A percentile compares a stretch with the other conserved stretches of the same genome.
Conservation (phyloP, 2,797 vertebrate genomes). For the Anableps anableps region DNA sequence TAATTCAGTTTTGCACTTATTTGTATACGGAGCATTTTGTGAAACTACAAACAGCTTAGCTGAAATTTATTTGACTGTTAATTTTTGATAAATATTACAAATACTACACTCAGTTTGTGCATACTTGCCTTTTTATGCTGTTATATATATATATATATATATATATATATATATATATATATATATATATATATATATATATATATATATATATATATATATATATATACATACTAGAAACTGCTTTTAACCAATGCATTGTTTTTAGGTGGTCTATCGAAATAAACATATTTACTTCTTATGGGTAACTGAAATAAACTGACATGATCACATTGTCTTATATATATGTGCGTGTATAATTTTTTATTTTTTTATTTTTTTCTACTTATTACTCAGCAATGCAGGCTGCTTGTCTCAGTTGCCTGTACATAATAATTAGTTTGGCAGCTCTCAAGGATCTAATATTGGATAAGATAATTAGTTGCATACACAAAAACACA, state of each 20-base stretch:
- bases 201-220: too few relatives aligned
- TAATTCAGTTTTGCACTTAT: background rate
- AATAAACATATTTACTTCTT: background rate
- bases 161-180: too few relatives aligned
- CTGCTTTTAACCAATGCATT: background rate
- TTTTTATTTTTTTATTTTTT: background rate
- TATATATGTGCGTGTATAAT: too few relatives aligned
- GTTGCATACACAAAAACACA: background rate
- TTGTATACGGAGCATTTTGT: background rate
- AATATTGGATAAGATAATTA: background rate
- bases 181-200: too few relatives aligned
- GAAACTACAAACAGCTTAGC: background rate
- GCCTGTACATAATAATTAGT: background rate
- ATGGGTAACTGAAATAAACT: background rate
- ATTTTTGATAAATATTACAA: background rate
- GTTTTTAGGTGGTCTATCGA: background rate
- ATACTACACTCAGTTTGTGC: background rate
- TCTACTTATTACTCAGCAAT: too few relatives aligned
- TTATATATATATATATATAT: too few relatives aligned
- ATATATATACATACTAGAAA: too few relatives aligned
- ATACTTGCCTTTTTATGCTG: background rate
- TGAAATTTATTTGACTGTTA: background rate
- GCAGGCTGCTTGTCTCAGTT: background rate
- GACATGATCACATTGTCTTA: background rate
- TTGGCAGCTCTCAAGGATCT: background rate